Base-by-base conservation (phyloP, 2,888 invertebrate genomes). In the Melanostoma scalare region DNA sequence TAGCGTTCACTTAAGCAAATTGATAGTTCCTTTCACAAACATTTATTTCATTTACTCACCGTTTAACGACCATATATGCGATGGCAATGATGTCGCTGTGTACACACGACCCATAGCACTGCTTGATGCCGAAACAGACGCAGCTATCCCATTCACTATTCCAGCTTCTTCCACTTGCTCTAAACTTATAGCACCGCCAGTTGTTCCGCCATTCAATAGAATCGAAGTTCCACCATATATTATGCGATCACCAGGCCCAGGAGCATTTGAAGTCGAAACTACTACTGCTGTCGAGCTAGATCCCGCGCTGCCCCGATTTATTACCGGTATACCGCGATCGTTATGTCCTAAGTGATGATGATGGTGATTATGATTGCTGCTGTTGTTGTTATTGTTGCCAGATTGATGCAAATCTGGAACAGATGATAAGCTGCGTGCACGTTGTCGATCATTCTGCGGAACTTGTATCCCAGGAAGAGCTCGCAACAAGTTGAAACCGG, bases 51-150 rank as follows among this genome's bases (percentile, higher is more conserved):
- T 44, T 36, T n/a, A 92, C 95, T 94, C 91, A 96, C 96, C 97
- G 92, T 97, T 96, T 88, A 97, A 93, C 87, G 97, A 96, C 96
- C 96, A 97, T 93, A 97, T 96, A 92, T 97, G 97, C 87, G 96
- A 96, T 89, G 97, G 97, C 92, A 97, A 93, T 88, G 96, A 97
- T 91, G 97, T 96, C 88, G 97, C 96, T 81, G 96, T 95, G 89
- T 96, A 96, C 42, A 96, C 96, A 86, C 96, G 93, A 79, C 96
- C 95, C 63, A 95, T 93, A 74, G 94, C 94, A 86, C 95, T 92
- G 82, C 87, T 88, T 72, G 88, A 85, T 33, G 87, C 89, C 48
- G 89, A 89, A 60, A 91, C 89, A 68, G 90, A 90, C 79, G 90
- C 85, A 65, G 90, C 89, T 78, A 90, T 89, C 86, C 89, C 90